Base-by-base conservation (phyloP, 35 echinoderm and acorn worm species). In the Acanthaster planci region DNA sequence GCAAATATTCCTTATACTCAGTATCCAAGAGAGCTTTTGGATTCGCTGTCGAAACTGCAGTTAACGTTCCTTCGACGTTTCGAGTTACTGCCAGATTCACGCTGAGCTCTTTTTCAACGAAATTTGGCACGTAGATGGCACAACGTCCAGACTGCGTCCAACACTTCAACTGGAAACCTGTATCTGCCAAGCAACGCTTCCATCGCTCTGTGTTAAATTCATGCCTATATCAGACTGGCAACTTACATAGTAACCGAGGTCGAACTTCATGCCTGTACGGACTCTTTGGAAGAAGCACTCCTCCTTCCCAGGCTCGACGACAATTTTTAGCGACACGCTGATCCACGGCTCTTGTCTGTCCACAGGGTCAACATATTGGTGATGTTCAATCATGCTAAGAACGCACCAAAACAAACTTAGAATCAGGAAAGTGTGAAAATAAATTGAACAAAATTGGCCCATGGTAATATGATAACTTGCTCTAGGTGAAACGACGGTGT, bases 301-400 rank as follows among this genome's bases (percentile, higher is more conserved):
- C 64, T 72, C 64, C 29, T 10, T 72, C 8, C 64, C 64, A 6
- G 26, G 23, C 64, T 72, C 64, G 29, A 72, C 10, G 64, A 72
- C 14, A 26, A 72, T 14, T 19, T 10, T 72, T 10, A 72, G 64
- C 19, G 23, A 34, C 10, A 72, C 26, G 64, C 64, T 72, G 30
- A 21, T 72, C 64, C 64, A 72, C 3, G 64, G 64, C 9, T 72
- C 26, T 3, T 72, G 26, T 23, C 64, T 26, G 34, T 72, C 64
- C 34, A 72, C 14, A 72, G 64, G 64, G 23, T 72, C 64, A 72
- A 72, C 64, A 35, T 72, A 72, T 72, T 19, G 26, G 23, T 35
- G 64, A 14, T 72, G 21, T 31, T 31, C n/a, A 19, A 19, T 27
- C 10, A 9, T 16, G 34, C 64, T 5, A 29, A 72, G 10, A 1